Percentiles rank a stretch among this genome's conserved stretches.
Evolutionary conservation across 2,797 vertebrate species (phyloP).

Genomic region (Helostoma temminkii): DNA sequence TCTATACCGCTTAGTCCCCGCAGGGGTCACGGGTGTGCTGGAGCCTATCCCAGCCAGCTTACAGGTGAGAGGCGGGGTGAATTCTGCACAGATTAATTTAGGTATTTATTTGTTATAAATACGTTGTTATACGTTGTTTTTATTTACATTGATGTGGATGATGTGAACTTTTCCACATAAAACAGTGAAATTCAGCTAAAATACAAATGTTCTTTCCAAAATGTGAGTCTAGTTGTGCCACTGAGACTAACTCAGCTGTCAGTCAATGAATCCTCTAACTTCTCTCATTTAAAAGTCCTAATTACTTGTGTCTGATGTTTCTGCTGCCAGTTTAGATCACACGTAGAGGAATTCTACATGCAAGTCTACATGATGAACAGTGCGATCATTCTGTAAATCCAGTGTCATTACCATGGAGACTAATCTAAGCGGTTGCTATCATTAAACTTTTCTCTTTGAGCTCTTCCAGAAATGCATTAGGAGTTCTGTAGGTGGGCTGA

Average conservation of each 20-base stretch:
- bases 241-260: background rate
- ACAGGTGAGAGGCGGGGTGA: too few species aligned
- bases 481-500: conserved; percentile 70
- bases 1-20: too few species aligned
- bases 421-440: conserved; percentile 62
- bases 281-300: conserved; percentile 6
- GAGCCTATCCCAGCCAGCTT: too few species aligned
- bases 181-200: background rate
- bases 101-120: background rate
- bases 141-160: conserved; percentile 1
- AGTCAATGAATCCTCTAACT: conserved; percentile 3
- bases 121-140: background rate
- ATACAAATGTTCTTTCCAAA: background rate
- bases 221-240: background rate
- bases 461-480: conserved; percentile 58
- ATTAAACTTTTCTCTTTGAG: conserved; percentile 70
- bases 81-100: too few species aligned
- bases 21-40: too few species aligned
- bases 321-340: conserved; percentile 19
- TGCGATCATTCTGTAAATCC: conserved; percentile 12
- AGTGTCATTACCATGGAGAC: conserved; percentile 73
- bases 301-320: conserved; percentile 10
- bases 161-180: background rate
- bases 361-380: conserved; percentile 15
- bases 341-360: conserved; percentile 1